Evolutionary conservation across 2,888 invertebrate genomes (phyloP).

Genomic region (Chalcis sispes): DNA sequence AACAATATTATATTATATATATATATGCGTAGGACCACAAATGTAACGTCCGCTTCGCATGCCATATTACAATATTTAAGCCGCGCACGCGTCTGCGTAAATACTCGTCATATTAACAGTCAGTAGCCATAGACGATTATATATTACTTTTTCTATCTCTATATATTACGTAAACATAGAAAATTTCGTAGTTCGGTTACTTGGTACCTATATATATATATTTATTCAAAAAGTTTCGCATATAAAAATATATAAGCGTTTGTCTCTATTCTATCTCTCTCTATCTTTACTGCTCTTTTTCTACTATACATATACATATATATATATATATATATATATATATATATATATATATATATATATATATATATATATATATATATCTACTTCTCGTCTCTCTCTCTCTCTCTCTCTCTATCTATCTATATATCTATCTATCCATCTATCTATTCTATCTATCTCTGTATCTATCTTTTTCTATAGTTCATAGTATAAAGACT

Average conservation of each 20-base stretch:
- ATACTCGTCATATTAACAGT: conserved; percentile 52
- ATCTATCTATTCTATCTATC: no score
- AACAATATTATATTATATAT: conserved; percentile 36
- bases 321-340: conserved; percentile 18
- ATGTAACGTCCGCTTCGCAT: conserved; percentile 59
- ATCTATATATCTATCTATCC: conserved; percentile 29
- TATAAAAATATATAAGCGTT: conserved; percentile 54
- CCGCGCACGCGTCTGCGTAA: conserved; percentile 58
- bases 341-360: conserved; percentile 26
- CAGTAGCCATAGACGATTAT: conserved; percentile 53
- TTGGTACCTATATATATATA: conserved; percentile 44
- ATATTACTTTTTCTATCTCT: conserved; percentile 45
- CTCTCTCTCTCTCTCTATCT: conserved; percentile 49
- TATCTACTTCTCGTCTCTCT: conserved; percentile 52
- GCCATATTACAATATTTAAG: conserved; percentile 44
- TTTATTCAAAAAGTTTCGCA: conserved; percentile 49
- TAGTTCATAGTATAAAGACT: conserved; percentile 51
- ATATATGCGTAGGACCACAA: conserved; percentile 52
- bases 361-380: conserved; percentile 37
- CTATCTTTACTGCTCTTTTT: conserved; percentile 48
- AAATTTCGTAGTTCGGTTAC: conserved; percentile 54
- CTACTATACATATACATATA: conserved; percentile 11
- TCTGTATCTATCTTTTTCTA: conserved; percentile 35
- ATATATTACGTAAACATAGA: conserved; percentile 53
- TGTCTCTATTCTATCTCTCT: conserved; percentile 57